A percentile compares a stretch with the other conserved stretches of the same genome.
These are phyloP conservation scores for Drosophila eugracilis DNA, from an alignment of 1,140 invertebrate species.

Conservation along the genomic window DNA sequence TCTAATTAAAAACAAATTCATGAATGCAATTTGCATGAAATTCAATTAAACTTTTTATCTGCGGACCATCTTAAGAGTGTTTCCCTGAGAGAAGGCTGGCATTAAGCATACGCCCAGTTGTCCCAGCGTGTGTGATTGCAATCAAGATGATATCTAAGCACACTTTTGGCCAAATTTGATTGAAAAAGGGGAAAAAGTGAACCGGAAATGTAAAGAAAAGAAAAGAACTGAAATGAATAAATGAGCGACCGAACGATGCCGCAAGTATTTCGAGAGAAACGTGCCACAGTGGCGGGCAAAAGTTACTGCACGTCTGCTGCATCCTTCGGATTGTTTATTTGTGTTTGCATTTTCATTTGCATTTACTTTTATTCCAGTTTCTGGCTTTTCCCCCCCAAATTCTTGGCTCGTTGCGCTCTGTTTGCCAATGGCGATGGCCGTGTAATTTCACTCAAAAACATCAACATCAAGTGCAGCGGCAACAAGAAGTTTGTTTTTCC, in stretches of 20 bases:
- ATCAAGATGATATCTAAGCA: conserved; percentile 40
- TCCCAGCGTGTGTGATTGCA: conserved; percentile 15
- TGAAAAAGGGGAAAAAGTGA: neutral
- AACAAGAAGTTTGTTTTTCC: conserved; percentile 29
- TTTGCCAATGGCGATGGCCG: conserved; percentile 68
- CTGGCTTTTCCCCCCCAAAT: conserved; percentile 24
- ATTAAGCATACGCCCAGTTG: conserved; percentile 77
- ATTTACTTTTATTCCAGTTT: conserved; percentile 72
- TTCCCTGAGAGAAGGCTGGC: neutral
- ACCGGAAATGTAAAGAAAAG: neutral
- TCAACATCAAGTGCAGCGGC: conserved; percentile 49
- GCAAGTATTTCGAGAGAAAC: conserved; percentile 36
- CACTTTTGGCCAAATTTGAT: conserved; percentile 31
- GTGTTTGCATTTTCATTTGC: conserved; percentile 60
- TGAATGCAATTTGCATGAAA: conserved; percentile 72
- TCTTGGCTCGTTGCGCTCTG: conserved; percentile 44
- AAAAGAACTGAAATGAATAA: conserved; percentile 21
- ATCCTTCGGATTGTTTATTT: conserved; percentile 57
- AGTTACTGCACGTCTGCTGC: conserved; percentile 53
- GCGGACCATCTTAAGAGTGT: conserved; percentile 1
- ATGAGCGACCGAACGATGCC: conserved; percentile 34
- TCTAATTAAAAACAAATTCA: conserved; percentile 78
- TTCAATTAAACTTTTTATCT: conserved; percentile 80
- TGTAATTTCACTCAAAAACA: conserved; percentile 75
- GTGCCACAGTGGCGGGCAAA: conserved; percentile 46